These are phyloP conservation scores for Chaetodon trifasciatus DNA, from an alignment of 2,797 vertebrate genomes.

Conservation along the genomic window DNA sequence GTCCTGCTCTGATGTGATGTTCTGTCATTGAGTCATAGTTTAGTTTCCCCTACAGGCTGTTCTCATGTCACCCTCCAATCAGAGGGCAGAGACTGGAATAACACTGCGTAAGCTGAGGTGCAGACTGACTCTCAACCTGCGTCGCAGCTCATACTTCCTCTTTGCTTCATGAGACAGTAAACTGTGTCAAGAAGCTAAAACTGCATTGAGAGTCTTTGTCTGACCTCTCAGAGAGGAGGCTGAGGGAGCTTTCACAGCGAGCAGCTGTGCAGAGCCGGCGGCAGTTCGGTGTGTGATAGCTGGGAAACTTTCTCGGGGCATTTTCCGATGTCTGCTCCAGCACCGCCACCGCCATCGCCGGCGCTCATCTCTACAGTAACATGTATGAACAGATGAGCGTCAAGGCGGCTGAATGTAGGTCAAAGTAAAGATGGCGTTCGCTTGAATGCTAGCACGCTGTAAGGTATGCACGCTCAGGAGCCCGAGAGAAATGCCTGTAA, in stretches of 20 bases:
- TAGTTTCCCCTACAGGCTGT: conserved; percentile 55
- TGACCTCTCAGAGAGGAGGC: neutral
- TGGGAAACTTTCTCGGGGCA: conserved; percentile 48
- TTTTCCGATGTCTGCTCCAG: conserved; percentile 42
- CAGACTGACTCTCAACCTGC: conserved; percentile 26
- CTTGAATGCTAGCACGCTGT: neutral
- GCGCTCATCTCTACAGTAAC: conserved; percentile 54
- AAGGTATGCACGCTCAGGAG: conserved; percentile 20
- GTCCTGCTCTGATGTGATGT: conserved; percentile 44
- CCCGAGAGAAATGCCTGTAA: neutral
- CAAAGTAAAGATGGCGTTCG: conserved; percentile 67
- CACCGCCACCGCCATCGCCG: conserved; percentile 47
- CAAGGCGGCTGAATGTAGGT: conserved; percentile 70
- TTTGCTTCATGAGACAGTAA: neutral
- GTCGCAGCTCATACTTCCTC: conserved; percentile 1
- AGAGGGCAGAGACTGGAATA: conserved; percentile 32
- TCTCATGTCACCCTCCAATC: conserved; percentile 44
- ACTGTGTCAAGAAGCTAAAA: neutral
- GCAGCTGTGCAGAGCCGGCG: conserved; percentile 43
- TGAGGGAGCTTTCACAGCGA: neutral
- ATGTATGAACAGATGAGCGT: conserved; percentile 65
- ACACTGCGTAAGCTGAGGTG: conserved; percentile 22
- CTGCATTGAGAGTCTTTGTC: neutral
- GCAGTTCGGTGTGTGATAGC: conserved; percentile 13
- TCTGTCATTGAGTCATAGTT: conserved; percentile 62